phyloP scores from a whole-genome alignment of 2,113 vertebrate genomes.

The Melanerpes formicivorus region DNA sequence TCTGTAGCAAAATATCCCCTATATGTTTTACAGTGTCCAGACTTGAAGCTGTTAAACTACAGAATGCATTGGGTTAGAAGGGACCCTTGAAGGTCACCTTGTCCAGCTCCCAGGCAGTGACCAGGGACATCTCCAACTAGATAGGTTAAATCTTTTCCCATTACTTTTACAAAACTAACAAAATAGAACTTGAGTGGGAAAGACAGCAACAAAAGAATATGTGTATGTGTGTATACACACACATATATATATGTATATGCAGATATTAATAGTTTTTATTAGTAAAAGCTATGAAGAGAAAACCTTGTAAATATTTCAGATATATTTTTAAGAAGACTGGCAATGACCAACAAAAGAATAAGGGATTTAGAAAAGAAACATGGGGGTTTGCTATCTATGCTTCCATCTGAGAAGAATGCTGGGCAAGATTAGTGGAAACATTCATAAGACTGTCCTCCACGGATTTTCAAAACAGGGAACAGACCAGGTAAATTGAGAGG shows the following conservation, averaged over 20 bases:
- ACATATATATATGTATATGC: not conserved
- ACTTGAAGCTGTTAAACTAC: not conserved
- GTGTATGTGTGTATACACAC: no score
- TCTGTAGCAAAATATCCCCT: not conserved
- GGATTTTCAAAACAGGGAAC: not conserved
- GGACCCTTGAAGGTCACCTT: no score
- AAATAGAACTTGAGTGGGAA: not conserved
- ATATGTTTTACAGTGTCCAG: not conserved
- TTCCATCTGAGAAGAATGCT: not conserved
- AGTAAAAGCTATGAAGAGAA: not conserved
- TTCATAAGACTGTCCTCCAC: not conserved
- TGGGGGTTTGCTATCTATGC: accelerated
- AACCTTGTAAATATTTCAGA: not conserved
- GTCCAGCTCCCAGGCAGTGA: no score
- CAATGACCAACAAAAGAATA: not conserved
- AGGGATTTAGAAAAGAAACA: not conserved
- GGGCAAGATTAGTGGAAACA: not conserved
- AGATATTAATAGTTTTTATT: not conserved
- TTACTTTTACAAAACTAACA: not conserved
- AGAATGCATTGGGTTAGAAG: no score
- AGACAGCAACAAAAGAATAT: not conserved
- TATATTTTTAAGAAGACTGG: not conserved
- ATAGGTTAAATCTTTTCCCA: not conserved
- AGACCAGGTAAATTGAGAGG: not conserved
- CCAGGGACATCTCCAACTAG: no score